Conservation (phyloP, 1,140 invertebrate genomes). For the Conopomorpha cramerella region DNA sequence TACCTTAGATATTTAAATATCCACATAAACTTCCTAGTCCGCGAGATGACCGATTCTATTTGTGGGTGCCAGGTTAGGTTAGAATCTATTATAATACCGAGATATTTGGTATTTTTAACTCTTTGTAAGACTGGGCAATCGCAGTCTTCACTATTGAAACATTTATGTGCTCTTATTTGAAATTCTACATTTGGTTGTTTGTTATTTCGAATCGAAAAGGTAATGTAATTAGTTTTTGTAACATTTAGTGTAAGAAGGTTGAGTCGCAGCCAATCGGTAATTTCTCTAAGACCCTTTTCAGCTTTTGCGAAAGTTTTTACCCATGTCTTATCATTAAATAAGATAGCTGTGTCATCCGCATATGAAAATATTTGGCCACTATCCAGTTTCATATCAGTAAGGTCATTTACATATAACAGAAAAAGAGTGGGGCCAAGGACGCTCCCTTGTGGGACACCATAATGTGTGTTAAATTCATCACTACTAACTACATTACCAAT, state of each 20-base stretch:
- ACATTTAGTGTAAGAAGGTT: neutral
- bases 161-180: neutral
- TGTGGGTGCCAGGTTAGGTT: neutral
- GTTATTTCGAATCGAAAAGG: neutral
- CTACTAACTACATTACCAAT: neutral
- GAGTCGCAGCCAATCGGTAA: neutral
- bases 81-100: neutral
- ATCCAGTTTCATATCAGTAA: neutral
- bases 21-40: neutral
- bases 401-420: neutral
- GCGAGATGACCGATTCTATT: neutral
- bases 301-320: neutral
- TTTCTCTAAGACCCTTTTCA: neutral
- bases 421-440: neutral
- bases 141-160: neutral
- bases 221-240: neutral
- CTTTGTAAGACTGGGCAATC: neutral
- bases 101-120: neutral
- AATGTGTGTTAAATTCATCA: neutral
- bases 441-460: neutral
- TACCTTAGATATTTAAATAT: neutral
- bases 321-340: neutral
- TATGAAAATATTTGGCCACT: neutral
- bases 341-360: neutral
- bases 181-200: neutral